phyloP scores from a whole-genome alignment of 2,797 vertebrate genomes.

The Tiaroga cobitis region DNA sequence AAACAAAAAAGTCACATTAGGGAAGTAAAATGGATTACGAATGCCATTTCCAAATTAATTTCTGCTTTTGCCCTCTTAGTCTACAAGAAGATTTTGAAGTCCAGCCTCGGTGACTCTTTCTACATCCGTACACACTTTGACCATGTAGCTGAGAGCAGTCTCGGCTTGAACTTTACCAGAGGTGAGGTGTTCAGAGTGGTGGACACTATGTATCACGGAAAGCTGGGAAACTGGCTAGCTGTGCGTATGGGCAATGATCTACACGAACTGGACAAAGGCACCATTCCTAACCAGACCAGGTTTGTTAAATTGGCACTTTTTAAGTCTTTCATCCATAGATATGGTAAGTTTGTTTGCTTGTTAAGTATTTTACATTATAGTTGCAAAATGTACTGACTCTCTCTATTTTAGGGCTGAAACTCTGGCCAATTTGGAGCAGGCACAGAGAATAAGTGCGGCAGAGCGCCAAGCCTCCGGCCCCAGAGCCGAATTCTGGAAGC shows the following conservation, averaged over 20 bases:
- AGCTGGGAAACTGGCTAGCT: conserved; percentile 88
- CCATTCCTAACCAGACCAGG: conserved; percentile 91
- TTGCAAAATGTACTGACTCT: neutral
- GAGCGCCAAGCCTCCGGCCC: conserved; percentile 76
- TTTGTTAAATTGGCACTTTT: conserved; percentile 59
- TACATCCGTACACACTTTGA: conserved; percentile 96
- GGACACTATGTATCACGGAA: conserved; percentile 90
- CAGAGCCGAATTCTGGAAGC: conserved; percentile 95
- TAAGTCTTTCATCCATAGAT: neutral
- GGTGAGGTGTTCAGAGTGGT: conserved; percentile 94
- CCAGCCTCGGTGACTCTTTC: conserved; percentile 90
- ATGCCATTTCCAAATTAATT: neutral
- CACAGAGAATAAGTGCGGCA: conserved; percentile 71
- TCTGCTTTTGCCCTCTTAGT: conserved; percentile 72
- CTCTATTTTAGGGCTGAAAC: conserved; percentile 84
- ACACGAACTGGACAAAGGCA: conserved; percentile 89
- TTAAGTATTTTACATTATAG: neutral
- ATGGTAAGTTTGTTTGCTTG: neutral
- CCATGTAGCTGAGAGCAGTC: conserved; percentile 81
- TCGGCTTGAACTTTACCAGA: conserved; percentile 85
- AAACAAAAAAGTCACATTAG: neutral
- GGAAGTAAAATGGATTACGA: neutral
- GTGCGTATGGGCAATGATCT: conserved; percentile 90
- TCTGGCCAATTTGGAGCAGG: conserved; percentile 84
- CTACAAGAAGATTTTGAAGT: conserved; percentile 90